Base-by-base conservation (phyloP, 2,888 invertebrate genomes). In the Scaptomyza flava region DNA sequence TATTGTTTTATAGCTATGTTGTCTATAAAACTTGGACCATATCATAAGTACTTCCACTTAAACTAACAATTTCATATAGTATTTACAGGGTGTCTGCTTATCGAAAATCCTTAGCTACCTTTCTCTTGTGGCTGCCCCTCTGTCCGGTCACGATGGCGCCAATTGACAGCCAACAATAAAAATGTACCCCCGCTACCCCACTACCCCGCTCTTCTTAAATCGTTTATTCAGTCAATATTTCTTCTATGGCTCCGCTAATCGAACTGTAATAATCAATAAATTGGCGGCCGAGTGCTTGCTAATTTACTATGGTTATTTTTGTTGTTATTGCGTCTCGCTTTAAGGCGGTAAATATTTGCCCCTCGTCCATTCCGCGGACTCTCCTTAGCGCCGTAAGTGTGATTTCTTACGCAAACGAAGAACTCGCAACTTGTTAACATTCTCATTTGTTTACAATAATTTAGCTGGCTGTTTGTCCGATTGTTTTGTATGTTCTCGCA, bases 251-350 rank as follows among this genome's bases (percentile, higher is more conserved):
- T n/a, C 69, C 75, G 75, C 75, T 75, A 77, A 84, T 84, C 89
- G 85, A 76, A 87, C 71, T 66, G 71, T 68, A 87, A 84, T 87
- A 84, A 84, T 84, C 84, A 84, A 84, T 84, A 84, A 87, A 85
- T 74, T 78, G 72, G 43, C 84, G 70, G 72, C 71, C 67, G 68
- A 82, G 75, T 79, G 80, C 73, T 78, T 78, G 81, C 66, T 81
- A 87, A 89, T 87, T 88, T 81, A 79, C 80, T 76, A 58, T 65
- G 70, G 72, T 66, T 81, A 76, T 81, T 87, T 74, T 75, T 45
- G 72, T 47, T 47, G 17, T 41, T 41, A 17, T 5, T 5, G 27
- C 38, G 17, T 20, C 8, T 56, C 17, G 33, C 47, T 31, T 27
- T 17, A 31, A 27, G 3, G 3, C 27, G 27, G 27, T 27, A 27